Conservation (phyloP, 2,888 invertebrate genomes). For the Holacanthella duospinosa region DNA sequence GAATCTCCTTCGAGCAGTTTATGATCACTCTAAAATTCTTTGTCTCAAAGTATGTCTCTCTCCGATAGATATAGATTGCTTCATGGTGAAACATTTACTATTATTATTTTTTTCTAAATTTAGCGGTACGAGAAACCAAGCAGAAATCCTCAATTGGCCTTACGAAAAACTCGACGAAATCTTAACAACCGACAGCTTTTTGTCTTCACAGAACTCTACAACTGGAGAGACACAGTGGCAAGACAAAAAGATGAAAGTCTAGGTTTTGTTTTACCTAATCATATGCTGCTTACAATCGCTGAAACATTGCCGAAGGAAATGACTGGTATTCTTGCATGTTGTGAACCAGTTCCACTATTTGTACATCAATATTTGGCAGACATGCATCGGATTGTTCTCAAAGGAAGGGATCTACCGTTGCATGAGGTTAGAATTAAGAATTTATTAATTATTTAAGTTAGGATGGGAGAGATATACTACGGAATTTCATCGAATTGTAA, state of each 20-base stretch:
- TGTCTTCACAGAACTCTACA: constrained; percentile 67
- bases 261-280: constrained; percentile 86
- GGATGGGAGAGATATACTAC: too few relatives aligned
- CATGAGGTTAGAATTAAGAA: constrained; percentile 43
- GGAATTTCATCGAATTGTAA: too few relatives aligned
- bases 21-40: constrained; percentile 60
- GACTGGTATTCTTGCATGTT: constrained; percentile 85
- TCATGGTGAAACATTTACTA: not conserved
- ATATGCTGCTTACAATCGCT: constrained; percentile 83
- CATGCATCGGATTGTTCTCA: constrained; percentile 53
- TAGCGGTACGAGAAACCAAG: constrained; percentile 70
- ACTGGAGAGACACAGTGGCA: constrained; percentile 79
- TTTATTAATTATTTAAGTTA: too few relatives aligned
- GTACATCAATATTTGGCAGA: constrained; percentile 50
- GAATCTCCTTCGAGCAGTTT: constrained; percentile 58
- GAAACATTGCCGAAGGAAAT: constrained; percentile 79
- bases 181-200: constrained; percentile 77
- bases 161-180: constrained; percentile 56
- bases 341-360: constrained; percentile 80
- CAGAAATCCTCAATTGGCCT: constrained; percentile 29
- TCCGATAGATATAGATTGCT: too few relatives aligned
- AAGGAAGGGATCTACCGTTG: constrained; percentile 58
- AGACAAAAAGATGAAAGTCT: constrained; percentile 82
- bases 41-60: constrained; percentile 55
- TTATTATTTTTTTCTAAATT: constrained; percentile 29